Evolutionary conservation across 23 tunicate genomes (phyloP).

Genomic region (Botrylloides violaceus): DNA sequence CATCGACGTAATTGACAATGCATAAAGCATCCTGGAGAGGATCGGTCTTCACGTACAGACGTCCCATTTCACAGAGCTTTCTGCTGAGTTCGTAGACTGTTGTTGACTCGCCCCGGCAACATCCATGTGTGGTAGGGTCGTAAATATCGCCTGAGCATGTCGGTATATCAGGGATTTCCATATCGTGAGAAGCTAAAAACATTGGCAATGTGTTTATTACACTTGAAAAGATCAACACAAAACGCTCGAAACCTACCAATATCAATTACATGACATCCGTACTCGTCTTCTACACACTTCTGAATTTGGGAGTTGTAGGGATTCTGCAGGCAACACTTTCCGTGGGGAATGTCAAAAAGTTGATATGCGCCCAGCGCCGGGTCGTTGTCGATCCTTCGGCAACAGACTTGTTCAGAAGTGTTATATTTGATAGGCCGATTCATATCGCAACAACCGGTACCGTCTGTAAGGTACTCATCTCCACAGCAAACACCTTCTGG

Average conservation of each 20-base stretch:
- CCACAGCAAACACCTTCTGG: slow-evolving; percentile 28
- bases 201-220: neutral
- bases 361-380: neutral
- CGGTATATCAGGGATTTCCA: neutral
- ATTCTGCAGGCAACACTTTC: slow-evolving; percentile 21
- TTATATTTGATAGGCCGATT: slow-evolving; percentile 9
- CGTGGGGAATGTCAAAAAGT: slow-evolving; percentile 6
- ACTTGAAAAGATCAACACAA: no score
- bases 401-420: slow-evolving; percentile 21
- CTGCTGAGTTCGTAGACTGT: neutral
- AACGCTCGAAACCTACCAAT: no score
- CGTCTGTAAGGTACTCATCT: slow-evolving; percentile 12
- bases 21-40: slow-evolving; percentile 14
- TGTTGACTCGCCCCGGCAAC: slow-evolving; percentile 15
- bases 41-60: slow-evolving; percentile 1
- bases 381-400: slow-evolving; percentile 9
- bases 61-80: neutral
- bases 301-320: slow-evolving; percentile 17
- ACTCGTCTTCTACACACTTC: no score
- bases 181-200: slow-evolving; percentile 1
- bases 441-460: neutral
- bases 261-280: no score
- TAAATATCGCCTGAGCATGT: neutral
- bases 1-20: neutral
- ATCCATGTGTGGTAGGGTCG: slow-evolving; percentile 15